These are phyloP conservation scores for Philonicus albiceps DNA, from an alignment of 2,888 invertebrate species.

Conservation along the genomic window DNA sequence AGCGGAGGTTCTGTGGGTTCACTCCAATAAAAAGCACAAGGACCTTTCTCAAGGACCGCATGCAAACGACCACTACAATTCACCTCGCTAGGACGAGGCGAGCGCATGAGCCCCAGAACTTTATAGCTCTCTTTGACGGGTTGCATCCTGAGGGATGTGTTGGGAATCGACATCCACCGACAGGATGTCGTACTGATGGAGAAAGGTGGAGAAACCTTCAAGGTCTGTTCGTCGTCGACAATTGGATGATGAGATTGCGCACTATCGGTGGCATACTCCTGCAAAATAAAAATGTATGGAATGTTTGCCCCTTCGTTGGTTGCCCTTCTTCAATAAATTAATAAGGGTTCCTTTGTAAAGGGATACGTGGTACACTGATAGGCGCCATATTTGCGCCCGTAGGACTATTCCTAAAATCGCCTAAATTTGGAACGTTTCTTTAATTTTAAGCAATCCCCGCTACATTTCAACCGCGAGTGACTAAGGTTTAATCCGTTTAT, in stretches of 20 bases:
- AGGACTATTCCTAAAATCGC: background rate
- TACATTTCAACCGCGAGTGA: background rate
- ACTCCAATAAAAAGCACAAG: constrained; percentile 38
- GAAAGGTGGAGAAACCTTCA: background rate
- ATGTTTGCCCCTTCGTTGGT: constrained; percentile 14
- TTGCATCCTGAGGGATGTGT: background rate
- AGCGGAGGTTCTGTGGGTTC: background rate
- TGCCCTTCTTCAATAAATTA: constrained; percentile 40
- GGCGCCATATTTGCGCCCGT: constrained; percentile 48
- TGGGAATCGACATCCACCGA: background rate
- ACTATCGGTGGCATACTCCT: background rate
- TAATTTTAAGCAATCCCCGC: background rate
- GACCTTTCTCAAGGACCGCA: constrained; percentile 39
- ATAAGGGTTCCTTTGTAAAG: constrained; percentile 36
- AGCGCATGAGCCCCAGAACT: background rate
- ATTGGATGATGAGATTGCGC: constrained; percentile 8
- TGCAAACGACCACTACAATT: constrained; percentile 1
- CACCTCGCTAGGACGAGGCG: background rate
- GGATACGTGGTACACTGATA: constrained; percentile 39
- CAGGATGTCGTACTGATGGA: background rate
- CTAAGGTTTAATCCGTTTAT: background rate
- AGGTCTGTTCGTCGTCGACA: background rate
- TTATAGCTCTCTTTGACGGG: background rate
- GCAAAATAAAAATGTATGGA: constrained; percentile 23
- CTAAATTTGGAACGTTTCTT: background rate